Conservation (phyloP, 23 tunicate genomes). For the Diplosoma virens region DNA sequence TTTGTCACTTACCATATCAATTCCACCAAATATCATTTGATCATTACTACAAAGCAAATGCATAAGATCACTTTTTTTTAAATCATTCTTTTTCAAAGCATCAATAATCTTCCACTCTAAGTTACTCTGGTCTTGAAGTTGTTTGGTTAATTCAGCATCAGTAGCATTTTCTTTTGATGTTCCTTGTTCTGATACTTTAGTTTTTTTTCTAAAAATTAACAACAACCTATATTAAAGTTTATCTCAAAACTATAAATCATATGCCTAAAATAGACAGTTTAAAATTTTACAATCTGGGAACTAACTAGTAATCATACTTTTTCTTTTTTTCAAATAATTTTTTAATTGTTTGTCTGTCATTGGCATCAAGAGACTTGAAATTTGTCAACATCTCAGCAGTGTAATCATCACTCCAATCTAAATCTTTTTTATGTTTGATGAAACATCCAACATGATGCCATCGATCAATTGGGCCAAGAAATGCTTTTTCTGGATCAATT, state of each 20-base stretch:
- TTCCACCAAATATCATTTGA: constrained; percentile 56
- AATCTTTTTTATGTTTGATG: constrained; percentile 44
- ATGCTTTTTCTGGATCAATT: constrained; percentile 83
- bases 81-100: constrained; percentile 46
- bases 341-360: constrained; percentile 51
- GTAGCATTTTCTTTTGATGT: not conserved
- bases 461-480: constrained; percentile 64
- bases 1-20: constrained; percentile 36
- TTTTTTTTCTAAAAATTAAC: too few relatives aligned
- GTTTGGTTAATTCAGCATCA: constrained; percentile 16
- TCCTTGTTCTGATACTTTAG: not conserved
- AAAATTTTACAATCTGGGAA: too few relatives aligned
- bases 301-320: too few relatives aligned
- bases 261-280: too few relatives aligned
- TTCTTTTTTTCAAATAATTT: constrained; percentile 52
- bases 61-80: constrained; percentile 38
- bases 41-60: constrained; percentile 53
- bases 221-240: too few relatives aligned
- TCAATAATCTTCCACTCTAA: constrained; percentile 81
- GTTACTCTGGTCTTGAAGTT: constrained; percentile 44
- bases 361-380: constrained; percentile 65
- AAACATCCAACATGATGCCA: constrained; percentile 99
- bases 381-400: constrained; percentile 82
- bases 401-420: constrained; percentile 84
- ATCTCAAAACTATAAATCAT: too few relatives aligned